A percentile compares a stretch with the other conserved stretches of the same genome.
Evolutionary conservation across 2,888 invertebrate species (phyloP).

Genomic region (Epinotia nisella): DNA sequence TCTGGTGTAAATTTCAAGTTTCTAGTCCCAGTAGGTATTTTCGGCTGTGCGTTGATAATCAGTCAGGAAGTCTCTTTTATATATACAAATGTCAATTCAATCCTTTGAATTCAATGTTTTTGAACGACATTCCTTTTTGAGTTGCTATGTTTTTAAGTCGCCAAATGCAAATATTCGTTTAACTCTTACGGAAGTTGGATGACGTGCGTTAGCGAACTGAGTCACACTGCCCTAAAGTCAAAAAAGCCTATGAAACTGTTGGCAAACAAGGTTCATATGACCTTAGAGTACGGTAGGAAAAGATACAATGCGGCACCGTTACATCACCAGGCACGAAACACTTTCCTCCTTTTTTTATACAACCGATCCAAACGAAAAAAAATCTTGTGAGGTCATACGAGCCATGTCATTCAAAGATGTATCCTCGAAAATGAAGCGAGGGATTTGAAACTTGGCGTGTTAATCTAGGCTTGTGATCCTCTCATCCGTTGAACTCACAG

Average conservation of each 20-base stretch:
- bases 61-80: too few relatives aligned
- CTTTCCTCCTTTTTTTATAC: slow-evolving; percentile 25
- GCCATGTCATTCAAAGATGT: slow-evolving; percentile 5
- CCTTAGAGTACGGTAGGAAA: not conserved
- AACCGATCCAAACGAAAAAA: not conserved
- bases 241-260: not conserved
- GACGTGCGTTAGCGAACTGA: slow-evolving; percentile 45
- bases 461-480: not conserved
- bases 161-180: slow-evolving; percentile 20
- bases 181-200: slow-evolving; percentile 33
- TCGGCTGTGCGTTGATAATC: too few relatives aligned
- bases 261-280: not conserved
- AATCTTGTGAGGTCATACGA: slow-evolving; percentile 7
- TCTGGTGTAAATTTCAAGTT: too few relatives aligned
- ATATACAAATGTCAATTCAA: too few relatives aligned
- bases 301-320: slow-evolving; percentile 38
- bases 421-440: not conserved
- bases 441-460: slow-evolving; percentile 5
- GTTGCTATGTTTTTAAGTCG: not conserved
- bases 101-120: not conserved
- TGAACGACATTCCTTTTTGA: not conserved
- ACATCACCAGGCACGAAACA: slow-evolving; percentile 47
- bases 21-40: too few relatives aligned
- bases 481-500: not conserved
- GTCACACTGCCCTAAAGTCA: slow-evolving; percentile 45